Conservation (phyloP, 2,888 invertebrate species). For the Brachynemurus nebulosus region DNA sequence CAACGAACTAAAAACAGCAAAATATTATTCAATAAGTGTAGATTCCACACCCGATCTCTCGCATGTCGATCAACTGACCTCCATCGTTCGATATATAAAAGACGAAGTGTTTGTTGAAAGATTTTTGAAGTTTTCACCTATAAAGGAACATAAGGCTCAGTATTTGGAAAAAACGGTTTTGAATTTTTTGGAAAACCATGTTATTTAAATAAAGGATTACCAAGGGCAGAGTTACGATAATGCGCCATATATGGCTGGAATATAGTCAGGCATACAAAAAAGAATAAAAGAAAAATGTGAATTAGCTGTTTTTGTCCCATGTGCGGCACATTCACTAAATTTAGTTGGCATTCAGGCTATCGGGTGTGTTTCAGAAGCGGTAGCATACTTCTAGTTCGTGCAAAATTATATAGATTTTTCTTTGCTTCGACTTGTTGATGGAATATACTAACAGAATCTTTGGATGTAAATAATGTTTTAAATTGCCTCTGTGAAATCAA, state of each 20-base stretch:
- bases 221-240: conserved; percentile 23
- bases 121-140: conserved; percentile 23
- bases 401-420: conserved; percentile 21
- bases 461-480: neutral
- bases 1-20: conserved; percentile 21
- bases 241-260: conserved; percentile 23
- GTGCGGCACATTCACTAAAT: conserved; percentile 23
- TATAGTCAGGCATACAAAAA: conserved; percentile 20
- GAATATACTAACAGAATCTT: neutral
- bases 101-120: conserved; percentile 23
- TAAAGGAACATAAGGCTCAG: conserved; percentile 22
- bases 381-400: conserved; percentile 19
- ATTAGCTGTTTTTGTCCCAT: conserved; percentile 16
- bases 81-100: conserved; percentile 23
- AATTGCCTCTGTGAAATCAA: neutral
- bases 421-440: conserved; percentile 3
- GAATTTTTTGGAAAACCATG: conserved; percentile 6
- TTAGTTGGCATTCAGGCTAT: conserved; percentile 16
- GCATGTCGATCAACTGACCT: conserved; percentile 23
- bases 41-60: conserved; percentile 23
- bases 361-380: conserved; percentile 19
- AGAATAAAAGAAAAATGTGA: conserved; percentile 20
- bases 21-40: conserved; percentile 20
- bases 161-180: conserved; percentile 15
- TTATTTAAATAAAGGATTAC: conserved; percentile 20